Conservation (phyloP, 2,888 invertebrate species). For the Frankliniella fusca region DNA sequence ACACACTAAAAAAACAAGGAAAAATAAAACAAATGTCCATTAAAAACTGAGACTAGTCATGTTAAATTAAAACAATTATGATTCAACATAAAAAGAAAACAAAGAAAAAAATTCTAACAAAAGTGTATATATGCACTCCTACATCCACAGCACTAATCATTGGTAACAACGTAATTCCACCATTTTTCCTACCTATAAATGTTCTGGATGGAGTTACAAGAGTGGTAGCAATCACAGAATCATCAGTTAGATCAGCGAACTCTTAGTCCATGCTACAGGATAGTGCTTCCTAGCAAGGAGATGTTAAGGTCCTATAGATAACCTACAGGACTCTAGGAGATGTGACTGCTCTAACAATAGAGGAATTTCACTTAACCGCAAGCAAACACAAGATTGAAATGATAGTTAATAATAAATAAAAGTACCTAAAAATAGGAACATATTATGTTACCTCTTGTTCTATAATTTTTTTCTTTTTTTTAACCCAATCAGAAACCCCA, state of each 20-base stretch:
- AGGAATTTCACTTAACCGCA: too few relatives aligned
- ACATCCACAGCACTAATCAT: constrained; percentile 1
- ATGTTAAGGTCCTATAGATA: too few relatives aligned
- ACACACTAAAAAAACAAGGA: background rate
- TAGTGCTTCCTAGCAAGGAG: too few relatives aligned
- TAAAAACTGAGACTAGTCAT: constrained; percentile 4
- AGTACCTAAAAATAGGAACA: too few relatives aligned
- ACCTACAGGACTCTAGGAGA: too few relatives aligned
- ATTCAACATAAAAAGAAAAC: background rate
- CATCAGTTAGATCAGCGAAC: background rate
- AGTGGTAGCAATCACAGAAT: background rate
- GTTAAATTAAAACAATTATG: constrained; percentile 14
- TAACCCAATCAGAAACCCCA: too few relatives aligned
- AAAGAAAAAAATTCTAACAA: background rate
- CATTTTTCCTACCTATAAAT: background rate
- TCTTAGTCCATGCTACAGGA: too few relatives aligned
- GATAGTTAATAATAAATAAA: too few relatives aligned
- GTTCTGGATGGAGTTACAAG: background rate
- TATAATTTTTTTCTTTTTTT: too few relatives aligned
- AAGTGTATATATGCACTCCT: constrained; percentile 6
- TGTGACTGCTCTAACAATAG: too few relatives aligned
- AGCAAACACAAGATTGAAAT: too few relatives aligned
- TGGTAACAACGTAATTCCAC: constrained; percentile 3
- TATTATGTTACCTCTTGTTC: too few relatives aligned
- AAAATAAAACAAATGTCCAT: background rate